phyloP scores from a whole-genome alignment of 2,888 invertebrate genomes.

The Eledone cirrhosa region DNA sequence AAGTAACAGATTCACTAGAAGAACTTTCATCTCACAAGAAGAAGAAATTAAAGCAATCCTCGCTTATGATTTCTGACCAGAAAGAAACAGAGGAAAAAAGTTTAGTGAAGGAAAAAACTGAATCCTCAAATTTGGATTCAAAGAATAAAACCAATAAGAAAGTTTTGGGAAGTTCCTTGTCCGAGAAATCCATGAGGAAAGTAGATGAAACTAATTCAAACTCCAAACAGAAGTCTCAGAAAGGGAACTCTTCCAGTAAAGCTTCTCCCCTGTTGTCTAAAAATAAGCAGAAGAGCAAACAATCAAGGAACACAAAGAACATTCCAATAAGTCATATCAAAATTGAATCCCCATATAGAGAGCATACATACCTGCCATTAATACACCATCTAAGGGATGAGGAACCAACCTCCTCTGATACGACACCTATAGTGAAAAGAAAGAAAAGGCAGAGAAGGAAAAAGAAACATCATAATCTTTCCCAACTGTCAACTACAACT shows the following conservation, averaged over 20 bases:
- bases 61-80: background rate
- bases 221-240: background rate
- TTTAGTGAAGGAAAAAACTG: background rate
- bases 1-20: constrained; percentile 8
- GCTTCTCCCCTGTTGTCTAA: background rate
- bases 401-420: constrained; percentile 1
- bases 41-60: constrained; percentile 21
- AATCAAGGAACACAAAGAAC: background rate
- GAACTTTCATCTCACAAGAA: constrained; percentile 7
- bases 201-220: background rate
- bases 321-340: constrained; percentile 10
- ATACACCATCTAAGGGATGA: background rate
- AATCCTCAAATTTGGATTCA: background rate
- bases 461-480: background rate
- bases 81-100: background rate
- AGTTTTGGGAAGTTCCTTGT: background rate
- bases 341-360: background rate
- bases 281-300: background rate
- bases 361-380: constrained; percentile 2
- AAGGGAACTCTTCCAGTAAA: background rate
- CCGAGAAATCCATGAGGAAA: background rate
- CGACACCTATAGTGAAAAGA: background rate
- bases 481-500: constrained; percentile 3
- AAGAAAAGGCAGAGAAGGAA: background rate
- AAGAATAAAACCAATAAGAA: background rate